Evolutionary conservation across 1,140 invertebrate species (phyloP), one percentile per base, ranked within the genome.

Genomic region (Periplaneta americana): DNA sequence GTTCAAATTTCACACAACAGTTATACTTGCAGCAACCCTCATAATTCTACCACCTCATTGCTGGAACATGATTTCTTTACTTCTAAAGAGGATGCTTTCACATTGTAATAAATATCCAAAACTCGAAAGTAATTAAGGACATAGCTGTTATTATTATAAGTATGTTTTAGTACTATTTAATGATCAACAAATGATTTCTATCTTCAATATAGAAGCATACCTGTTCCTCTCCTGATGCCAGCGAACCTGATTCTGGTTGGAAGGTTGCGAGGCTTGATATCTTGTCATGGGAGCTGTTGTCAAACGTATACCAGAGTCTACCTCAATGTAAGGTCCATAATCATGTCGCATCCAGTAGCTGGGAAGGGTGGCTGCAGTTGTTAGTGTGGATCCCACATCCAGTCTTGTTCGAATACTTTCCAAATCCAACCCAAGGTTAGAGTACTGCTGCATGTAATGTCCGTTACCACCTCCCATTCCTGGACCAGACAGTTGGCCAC

Each of bases 271-370:
- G 11, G 28, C 48, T 66, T 6, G 48, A 66, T n/a, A 66, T 66
- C 48, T 22, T 66, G 48, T 5, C 22, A 66, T 28, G 22, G 48
- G 48, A 66, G 48, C 22, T n/a, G 22, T 9, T n/a, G 22, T n/a
- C 48, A 66, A 28, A 28, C 13, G 48, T n/a, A 28, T 66, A 1
- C 48, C n/a, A 66, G 48, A 28, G 28, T 66, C 48, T 13, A n/a
- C 48, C 48, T 66, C 48, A 2, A 28, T 28, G n/a, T 66, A 66
- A 9, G 22, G 48, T 66, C 48, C 48, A 3, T 66, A 11, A 39
- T 37, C 74, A 75, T 78, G 77, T 0, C 87, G 85, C 74, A 88
- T 84, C 86, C 86, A 89, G 37, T 88, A 87, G 2, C 87, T 87
- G 0, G 84, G 81, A 28, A 66, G 48, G 28, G 48, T 66, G n/a